Conservation (phyloP, 2,888 invertebrate species). For the Zygothrica quintamaculata region DNA sequence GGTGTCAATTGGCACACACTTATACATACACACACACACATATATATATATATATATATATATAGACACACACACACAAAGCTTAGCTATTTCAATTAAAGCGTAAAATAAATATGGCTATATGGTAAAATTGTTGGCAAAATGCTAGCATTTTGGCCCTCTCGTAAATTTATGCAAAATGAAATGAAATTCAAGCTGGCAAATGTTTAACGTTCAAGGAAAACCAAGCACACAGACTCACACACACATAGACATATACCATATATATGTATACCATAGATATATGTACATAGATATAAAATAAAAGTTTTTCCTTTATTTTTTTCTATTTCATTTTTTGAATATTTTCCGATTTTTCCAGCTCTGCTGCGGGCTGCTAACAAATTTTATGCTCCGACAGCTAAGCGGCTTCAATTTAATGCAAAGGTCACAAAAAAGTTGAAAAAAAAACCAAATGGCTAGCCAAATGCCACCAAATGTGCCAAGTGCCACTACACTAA, state of each 20-base stretch:
- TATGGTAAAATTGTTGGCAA: constrained; percentile 52
- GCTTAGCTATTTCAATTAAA: constrained; percentile 26
- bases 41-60: constrained; percentile 14
- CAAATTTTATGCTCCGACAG: constrained; percentile 51
- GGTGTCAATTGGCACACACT: constrained; percentile 47
- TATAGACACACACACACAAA: constrained; percentile 8
- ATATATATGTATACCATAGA: not conserved
- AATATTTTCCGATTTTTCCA: constrained; percentile 35
- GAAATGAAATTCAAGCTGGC: constrained; percentile 42
- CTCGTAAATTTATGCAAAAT: constrained; percentile 56
- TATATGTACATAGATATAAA: constrained; percentile 3
- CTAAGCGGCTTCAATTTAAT: constrained; percentile 49
- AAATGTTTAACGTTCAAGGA: constrained; percentile 7
- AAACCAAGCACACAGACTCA: constrained; percentile 9
- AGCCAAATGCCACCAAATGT: constrained; percentile 6
- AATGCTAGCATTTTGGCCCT: constrained; percentile 44
- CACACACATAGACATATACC: not conserved
- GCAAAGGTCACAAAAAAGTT: constrained; percentile 40
- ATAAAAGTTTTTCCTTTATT: constrained; percentile 34
- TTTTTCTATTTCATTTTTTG: too few relatives aligned
- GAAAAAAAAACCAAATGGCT: constrained; percentile 12
- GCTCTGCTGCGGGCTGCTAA: constrained; percentile 24
- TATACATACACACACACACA: constrained; percentile 5
- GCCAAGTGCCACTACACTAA: not conserved
- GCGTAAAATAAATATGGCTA: constrained; percentile 52